Base-by-base conservation (phyloP, 2,888 invertebrate genomes). In the Philonicus albiceps region DNA sequence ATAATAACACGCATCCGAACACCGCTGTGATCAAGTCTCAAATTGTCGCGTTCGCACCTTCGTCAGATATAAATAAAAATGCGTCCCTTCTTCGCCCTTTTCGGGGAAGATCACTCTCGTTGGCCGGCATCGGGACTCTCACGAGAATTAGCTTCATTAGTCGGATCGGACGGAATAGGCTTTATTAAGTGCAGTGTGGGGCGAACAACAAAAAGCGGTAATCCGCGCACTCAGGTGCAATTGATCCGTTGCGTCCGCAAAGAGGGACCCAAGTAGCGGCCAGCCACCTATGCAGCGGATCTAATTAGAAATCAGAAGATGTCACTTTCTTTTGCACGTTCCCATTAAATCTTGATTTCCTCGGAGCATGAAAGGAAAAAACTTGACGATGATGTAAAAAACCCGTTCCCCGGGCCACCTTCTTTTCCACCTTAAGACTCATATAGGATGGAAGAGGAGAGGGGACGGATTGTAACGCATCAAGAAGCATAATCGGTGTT, bases 281-380 rank as follows among this genome's bases (percentile, higher is more conserved):
- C 76, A 76, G 55, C 64, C 81, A 81, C 81, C 81, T 81, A 81
- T 55, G 55, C 31, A 55, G 53, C 19, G 55, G n/a, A 53, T 55
- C 81, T 81, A 81, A 81, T 81, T 81, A 81, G 81, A 81, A 81
- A 31, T 81, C 81, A 81, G 55, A 31, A 19, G 55, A 81, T 81
- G 81, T 81, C 81, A 81, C 81, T 81, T 81, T 81, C 81, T 81
- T 81, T 76, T 81, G 55, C 81, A 81, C 64, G 81, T 81, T 81
- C 81, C 81, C 53, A 81, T 81, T 81, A 81, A 81, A 81, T 81
- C 81, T 55, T 81, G 81, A 81, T 53, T 53, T 81, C 40, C 22
- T 40, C 37, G 22, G 40, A 76, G 37, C 76, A 11, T 43, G 11
- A 37, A 40, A 27, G 34, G 6, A 43, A 76, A 76, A 76, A 76